Percentiles rank a stretch among this genome's conserved stretches.
phyloP scores from a whole-genome alignment of 2,797 vertebrate genomes.

The Psittacula derbiana region DNA sequence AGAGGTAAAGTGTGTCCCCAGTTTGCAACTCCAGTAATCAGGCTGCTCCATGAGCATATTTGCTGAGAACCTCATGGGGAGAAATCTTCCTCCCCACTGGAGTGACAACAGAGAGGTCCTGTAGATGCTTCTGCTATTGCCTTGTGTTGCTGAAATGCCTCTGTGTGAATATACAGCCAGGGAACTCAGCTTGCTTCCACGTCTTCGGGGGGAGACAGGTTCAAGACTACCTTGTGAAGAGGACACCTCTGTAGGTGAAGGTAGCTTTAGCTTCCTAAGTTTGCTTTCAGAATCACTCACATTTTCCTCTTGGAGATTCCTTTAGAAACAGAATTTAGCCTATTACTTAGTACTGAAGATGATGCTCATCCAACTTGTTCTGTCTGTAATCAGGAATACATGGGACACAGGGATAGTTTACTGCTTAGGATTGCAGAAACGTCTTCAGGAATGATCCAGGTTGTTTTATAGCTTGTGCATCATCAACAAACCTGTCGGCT shows the following conservation, averaged over 20 bases:
- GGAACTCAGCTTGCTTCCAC: neutral
- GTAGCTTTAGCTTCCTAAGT: neutral
- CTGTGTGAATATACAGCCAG: neutral
- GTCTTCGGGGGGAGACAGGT: neutral
- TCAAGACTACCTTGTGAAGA: neutral
- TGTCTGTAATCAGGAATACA: neutral
- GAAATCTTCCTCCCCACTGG: neutral
- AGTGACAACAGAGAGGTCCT: neutral
- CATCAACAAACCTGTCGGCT: slow-evolving; percentile 55
- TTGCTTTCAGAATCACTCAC: neutral
- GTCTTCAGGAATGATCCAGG: slow-evolving; percentile 32
- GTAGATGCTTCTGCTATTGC: neutral
- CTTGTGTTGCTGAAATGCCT: neutral
- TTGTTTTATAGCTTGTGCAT: slow-evolving; percentile 27
- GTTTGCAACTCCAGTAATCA: neutral
- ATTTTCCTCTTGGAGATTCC: neutral
- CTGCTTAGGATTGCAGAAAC: slow-evolving; percentile 5
- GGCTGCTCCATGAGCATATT: neutral
- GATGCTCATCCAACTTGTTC: neutral
- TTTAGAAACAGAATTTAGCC: neutral
- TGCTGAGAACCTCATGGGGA: neutral
- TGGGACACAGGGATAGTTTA: neutral
- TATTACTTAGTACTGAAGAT: neutral
- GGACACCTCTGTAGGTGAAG: neutral
- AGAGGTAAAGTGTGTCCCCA: neutral